A percentile compares a stretch with the other conserved stretches of the same genome.
These are phyloP conservation scores for Brachynemurus nebulosus DNA, from an alignment of 2,888 invertebrate genomes.

Conservation along the genomic window DNA sequence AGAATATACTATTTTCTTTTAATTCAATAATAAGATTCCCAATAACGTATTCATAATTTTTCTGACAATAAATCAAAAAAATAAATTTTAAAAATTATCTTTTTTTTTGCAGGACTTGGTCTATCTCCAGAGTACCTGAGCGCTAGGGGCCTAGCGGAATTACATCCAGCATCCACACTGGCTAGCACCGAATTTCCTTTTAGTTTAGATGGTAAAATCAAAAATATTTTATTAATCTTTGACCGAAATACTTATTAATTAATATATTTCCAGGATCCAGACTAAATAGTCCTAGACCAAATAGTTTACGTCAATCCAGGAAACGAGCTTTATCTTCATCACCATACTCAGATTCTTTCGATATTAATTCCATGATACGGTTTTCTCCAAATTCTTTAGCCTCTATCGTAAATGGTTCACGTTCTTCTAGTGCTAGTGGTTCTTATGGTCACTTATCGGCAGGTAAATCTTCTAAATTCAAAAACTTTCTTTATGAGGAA, in stretches of 20 bases:
- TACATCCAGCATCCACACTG: slow-evolving; percentile 51
- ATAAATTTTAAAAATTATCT: no score
- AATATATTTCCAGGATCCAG: slow-evolving; percentile 38
- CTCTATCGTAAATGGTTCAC: slow-evolving; percentile 65
- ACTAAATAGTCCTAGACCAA: slow-evolving; percentile 47
- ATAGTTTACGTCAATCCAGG: slow-evolving; percentile 42
- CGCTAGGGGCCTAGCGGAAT: slow-evolving; percentile 36
- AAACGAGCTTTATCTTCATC: slow-evolving; percentile 91
- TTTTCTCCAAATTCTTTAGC: slow-evolving; percentile 88
- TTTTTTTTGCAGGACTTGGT: slow-evolving; percentile 38
- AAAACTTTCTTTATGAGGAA: slow-evolving; percentile 9
- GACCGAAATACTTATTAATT: slow-evolving; percentile 2
- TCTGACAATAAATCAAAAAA: no score
- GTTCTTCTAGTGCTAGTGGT: slow-evolving; percentile 82
- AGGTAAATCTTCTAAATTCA: no score
- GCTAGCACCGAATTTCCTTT: slow-evolving; percentile 83
- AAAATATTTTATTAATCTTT: slow-evolving; percentile 1
- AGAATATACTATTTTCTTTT: no score
- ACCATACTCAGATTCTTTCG: slow-evolving; percentile 88
- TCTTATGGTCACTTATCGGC: slow-evolving; percentile 95
- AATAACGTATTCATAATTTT: no score
- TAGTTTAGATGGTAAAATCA: slow-evolving; percentile 68
- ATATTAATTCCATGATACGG: slow-evolving; percentile 89
- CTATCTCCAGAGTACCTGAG: slow-evolving; percentile 48
- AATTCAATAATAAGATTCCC: no score